Conservation (phyloP, 30 jellyfish, hydroid and myxozoan genomes). For the Phacellophora camtschatica region DNA sequence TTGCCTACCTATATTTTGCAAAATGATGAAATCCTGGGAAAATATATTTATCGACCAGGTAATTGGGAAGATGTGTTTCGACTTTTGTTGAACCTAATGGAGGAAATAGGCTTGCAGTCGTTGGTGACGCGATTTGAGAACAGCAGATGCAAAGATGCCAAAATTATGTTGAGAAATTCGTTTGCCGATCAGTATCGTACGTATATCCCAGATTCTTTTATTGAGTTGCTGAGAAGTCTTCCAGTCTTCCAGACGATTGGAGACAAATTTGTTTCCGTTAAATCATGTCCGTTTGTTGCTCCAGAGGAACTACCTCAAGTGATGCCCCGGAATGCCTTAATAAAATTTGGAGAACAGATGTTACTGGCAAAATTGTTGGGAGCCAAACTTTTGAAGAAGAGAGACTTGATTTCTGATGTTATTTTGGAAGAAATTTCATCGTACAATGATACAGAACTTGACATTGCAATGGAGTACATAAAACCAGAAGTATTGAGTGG, state of each 20-base stretch:
- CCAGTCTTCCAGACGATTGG: not conserved
- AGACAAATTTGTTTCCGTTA: not conserved
- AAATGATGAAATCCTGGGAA: not conserved
- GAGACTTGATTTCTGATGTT: not conserved
- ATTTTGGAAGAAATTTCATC: not conserved
- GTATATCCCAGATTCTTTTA: not conserved
- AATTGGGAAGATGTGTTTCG: not conserved
- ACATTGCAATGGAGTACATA: not conserved
- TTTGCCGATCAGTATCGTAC: not conserved
- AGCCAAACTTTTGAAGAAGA: not conserved
- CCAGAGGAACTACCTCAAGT: not conserved
- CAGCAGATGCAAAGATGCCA: not conserved
- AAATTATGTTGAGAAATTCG: not conserved
- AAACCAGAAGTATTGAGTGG: not conserved
- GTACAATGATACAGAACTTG: not conserved
- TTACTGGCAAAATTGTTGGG: not conserved
- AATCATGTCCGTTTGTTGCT: not conserved
- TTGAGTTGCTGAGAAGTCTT: not conserved
- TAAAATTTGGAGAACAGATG: not conserved
- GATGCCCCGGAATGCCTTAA: not conserved
- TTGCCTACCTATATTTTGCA: conserved; percentile 19
- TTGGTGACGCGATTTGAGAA: not conserved
- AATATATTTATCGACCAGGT: not conserved
- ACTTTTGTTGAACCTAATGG: not conserved
- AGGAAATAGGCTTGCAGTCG: not conserved